Conservation (phyloP, 2,113 vertebrate species). For the Notechis scutatus region DNA sequence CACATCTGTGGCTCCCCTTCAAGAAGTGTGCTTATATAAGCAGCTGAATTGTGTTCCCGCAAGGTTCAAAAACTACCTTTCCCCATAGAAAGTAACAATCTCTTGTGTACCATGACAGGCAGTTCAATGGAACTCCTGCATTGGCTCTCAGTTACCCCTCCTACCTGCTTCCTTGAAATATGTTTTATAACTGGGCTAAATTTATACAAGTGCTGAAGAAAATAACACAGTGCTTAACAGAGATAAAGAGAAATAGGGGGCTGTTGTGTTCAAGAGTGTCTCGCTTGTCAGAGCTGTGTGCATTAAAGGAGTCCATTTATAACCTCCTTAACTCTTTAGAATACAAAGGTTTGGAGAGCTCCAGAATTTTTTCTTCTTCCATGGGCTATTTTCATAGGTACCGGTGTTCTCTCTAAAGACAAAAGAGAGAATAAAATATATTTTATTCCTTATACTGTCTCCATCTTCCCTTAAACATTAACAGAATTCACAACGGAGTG, state of each 20-base stretch:
- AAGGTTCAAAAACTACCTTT: neutral
- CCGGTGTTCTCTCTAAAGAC: neutral
- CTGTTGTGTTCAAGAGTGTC: neutral
- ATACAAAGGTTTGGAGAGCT: neutral
- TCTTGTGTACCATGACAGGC: neutral
- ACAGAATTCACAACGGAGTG: no score
- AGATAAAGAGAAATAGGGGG: neutral
- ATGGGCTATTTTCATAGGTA: neutral
- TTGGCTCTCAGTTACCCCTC: neutral
- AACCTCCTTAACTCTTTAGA: neutral
- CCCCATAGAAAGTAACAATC: neutral
- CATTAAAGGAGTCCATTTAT: conserved; percentile 21
- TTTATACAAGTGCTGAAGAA: conserved; percentile 13
- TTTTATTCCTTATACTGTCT: no score
- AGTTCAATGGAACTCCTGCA: neutral
- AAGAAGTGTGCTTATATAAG: neutral
- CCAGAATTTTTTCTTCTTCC: neutral
- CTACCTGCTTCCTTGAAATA: neutral
- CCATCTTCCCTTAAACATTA: no score
- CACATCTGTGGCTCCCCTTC: neutral
- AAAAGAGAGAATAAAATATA: neutral
- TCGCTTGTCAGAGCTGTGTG: conserved; percentile 30
- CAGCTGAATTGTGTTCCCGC: neutral
- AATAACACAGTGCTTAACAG: rapidly evolving
- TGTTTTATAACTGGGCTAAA: neutral